Conservation (phyloP, 2,888 invertebrate species). For the Synergus gifuensis region DNA sequence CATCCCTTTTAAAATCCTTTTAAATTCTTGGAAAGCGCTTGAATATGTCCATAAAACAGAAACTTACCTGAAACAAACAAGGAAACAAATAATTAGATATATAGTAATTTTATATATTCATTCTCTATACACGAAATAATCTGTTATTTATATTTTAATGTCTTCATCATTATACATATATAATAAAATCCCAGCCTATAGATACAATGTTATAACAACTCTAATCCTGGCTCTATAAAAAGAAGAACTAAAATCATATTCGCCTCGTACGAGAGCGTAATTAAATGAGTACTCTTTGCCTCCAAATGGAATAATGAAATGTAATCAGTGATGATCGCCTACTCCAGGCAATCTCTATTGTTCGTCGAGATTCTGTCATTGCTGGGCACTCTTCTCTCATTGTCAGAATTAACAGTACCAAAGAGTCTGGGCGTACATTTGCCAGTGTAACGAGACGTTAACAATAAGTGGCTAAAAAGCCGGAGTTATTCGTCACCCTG, state of each 20-base stretch:
- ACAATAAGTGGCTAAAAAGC: slow-evolving; percentile 35
- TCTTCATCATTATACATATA: not conserved
- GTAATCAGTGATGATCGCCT: slow-evolving; percentile 11
- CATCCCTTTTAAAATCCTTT: no score
- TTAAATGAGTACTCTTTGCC: slow-evolving; percentile 4
- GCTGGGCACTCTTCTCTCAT: slow-evolving; percentile 54
- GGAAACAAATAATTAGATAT: not conserved
- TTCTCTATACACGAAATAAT: no score
- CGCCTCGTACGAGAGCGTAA: not conserved
- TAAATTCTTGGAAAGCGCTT: no score
- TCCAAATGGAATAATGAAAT: not conserved
- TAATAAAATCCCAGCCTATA: no score
- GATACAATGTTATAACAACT: no score
- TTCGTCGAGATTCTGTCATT: slow-evolving; percentile 55
- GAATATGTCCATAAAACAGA: not conserved
- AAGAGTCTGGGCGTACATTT: not conserved
- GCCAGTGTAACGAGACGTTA: slow-evolving; percentile 23
- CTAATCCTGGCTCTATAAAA: not conserved
- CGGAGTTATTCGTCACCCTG: slow-evolving; percentile 25
- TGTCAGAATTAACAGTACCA: slow-evolving; percentile 55
- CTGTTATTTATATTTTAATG: not conserved
- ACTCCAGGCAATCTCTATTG: slow-evolving; percentile 51
- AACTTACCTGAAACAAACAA: not conserved
- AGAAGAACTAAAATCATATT: not conserved
- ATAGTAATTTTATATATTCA: no score